These are phyloP conservation scores for Lepilemur septentrionalis DNA, from an alignment of 2,797 vertebrate species.

Conservation along the genomic window DNA sequence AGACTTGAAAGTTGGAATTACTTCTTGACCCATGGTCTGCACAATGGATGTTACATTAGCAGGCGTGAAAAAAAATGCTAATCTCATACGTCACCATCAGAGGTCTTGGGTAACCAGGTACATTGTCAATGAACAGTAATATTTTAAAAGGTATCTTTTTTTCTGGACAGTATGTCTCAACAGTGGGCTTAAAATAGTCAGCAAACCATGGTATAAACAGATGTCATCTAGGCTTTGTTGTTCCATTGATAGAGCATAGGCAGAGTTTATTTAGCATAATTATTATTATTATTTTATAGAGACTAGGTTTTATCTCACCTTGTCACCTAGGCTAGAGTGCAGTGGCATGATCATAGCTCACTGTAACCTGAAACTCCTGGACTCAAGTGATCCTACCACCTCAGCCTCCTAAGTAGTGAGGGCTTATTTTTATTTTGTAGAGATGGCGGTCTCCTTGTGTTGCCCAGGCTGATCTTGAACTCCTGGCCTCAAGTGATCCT, in stretches of 20 bases:
- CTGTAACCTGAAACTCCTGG: not conserved
- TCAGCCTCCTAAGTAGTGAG: not conserved
- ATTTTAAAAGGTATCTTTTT: not conserved
- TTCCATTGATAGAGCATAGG: not conserved
- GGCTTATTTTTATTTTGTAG: not conserved
- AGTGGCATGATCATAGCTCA: not conserved
- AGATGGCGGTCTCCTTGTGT: not conserved
- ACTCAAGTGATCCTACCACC: not conserved
- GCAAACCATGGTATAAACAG: not conserved
- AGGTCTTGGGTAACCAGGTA: not conserved
- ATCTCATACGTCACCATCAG: not conserved
- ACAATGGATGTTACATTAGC: not conserved
- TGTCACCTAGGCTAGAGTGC: not conserved
- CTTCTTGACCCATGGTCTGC: not conserved
- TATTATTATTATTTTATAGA: not conserved
- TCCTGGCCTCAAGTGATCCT: not conserved
- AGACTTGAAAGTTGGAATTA: not conserved
- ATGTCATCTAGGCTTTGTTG: not conserved
- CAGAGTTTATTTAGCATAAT: not conserved
- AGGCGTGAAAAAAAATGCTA: not conserved
- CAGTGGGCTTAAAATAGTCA: not conserved
- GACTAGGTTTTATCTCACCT: not conserved
- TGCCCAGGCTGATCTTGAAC: not conserved
- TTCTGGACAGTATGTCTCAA: not conserved
- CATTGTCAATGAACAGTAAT: not conserved